phyloP scores from a whole-genome alignment of 1,140 invertebrate genomes.

The Aphelenchoides fujianensis region DNA sequence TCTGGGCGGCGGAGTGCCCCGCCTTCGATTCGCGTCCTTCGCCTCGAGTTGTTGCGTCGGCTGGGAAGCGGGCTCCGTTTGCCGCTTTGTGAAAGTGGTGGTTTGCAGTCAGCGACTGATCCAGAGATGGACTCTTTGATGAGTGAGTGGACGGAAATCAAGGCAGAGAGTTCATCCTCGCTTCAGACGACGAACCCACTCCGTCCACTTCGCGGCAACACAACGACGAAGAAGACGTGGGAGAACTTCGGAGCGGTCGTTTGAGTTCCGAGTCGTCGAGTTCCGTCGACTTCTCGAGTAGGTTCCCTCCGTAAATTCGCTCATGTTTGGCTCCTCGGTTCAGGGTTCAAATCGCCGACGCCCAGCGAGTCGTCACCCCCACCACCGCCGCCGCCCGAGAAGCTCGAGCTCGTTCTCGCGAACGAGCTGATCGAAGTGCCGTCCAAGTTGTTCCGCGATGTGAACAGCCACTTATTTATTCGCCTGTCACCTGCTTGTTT shows the following conservation, averaged over 20 bases:
- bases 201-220: background rate
- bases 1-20: background rate
- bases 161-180: background rate
- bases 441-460: slow-evolving; percentile 16
- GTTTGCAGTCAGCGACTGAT: background rate
- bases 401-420: background rate
- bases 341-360: slow-evolving; percentile 3
- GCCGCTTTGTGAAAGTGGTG: background rate
- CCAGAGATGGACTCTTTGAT: background rate
- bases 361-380: background rate
- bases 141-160: background rate
- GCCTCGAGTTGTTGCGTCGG: background rate
- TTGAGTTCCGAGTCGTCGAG: background rate
- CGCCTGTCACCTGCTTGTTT: background rate
- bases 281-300: slow-evolving; percentile 4
- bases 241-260: background rate
- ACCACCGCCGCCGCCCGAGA: slow-evolving; percentile 11
- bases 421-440: slow-evolving; percentile 20
- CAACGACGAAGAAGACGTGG: background rate
- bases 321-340: background rate
- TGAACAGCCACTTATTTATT: background rate
- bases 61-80: background rate
- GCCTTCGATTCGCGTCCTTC: background rate
- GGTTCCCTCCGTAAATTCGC: background rate
- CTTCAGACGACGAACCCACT: background rate